A percentile compares a stretch with the other conserved stretches of the same genome.
These are phyloP conservation scores for Sebastes fasciatus DNA, from an alignment of 2,113 vertebrate genomes.

Conservation along the genomic window DNA sequence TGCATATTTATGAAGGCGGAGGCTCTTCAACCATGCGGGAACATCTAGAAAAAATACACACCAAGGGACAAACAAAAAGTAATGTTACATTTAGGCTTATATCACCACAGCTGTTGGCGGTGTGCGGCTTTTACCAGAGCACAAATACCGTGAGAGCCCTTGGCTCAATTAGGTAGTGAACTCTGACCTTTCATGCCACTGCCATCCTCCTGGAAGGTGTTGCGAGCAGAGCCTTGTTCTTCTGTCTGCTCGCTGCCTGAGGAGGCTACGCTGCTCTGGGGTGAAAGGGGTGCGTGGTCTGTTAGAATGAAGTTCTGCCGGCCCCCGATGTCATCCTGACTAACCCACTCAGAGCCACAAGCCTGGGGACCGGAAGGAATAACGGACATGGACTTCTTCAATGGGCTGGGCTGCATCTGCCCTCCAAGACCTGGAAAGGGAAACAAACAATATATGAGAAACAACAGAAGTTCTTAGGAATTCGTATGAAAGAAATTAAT, in stretches of 20 bases:
- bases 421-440: conserved; percentile 80
- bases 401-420: conserved; percentile 91
- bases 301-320: conserved; percentile 85
- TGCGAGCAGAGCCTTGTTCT: conserved; percentile 88
- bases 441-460: conserved; percentile 29
- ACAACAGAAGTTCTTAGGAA: background rate
- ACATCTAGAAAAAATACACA: conserved; percentile 84
- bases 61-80: background rate
- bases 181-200: conserved; percentile 96
- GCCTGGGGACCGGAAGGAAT: conserved; percentile 88
- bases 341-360: conserved; percentile 89
- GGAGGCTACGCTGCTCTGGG: conserved; percentile 95
- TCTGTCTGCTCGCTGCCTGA: conserved; percentile 96
- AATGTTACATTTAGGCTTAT: conserved; percentile 13
- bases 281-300: conserved; percentile 94
- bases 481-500: background rate
- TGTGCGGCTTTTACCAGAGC: conserved; percentile 14
- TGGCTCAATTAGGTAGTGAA: no score
- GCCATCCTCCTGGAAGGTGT: conserved; percentile 95
- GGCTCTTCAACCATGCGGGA: conserved; percentile 94
- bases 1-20: conserved; percentile 95
- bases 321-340: conserved; percentile 86
- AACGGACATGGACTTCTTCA: conserved; percentile 91
- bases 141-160: background rate
- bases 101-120: conserved; percentile 35